A percentile compares a stretch with the other conserved stretches of the same genome.
Evolutionary conservation across 2,797 vertebrate genomes (phyloP).

Genomic region (Eleutherodactylus coqui): DNA sequence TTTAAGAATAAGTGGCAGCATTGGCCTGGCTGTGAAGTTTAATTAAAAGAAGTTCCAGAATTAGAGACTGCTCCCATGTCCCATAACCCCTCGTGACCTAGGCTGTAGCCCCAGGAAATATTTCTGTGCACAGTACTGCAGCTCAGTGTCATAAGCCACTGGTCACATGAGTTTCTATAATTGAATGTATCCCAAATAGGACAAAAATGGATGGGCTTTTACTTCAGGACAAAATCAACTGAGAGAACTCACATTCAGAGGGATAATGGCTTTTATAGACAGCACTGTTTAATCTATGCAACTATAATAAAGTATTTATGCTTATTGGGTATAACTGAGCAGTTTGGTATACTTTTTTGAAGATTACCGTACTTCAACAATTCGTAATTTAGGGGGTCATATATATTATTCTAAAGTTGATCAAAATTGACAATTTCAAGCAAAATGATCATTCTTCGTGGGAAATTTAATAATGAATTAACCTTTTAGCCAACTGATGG

Average conservation of each 20-base stretch:
- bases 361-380: background rate
- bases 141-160: constrained; percentile 50
- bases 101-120: constrained; percentile 79
- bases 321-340: background rate
- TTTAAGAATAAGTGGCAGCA: constrained; percentile 65
- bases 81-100: constrained; percentile 77
- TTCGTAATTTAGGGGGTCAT: too few species aligned
- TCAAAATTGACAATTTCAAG: too few species aligned
- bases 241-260: background rate
- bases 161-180: constrained; percentile 57
- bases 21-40: constrained; percentile 69
- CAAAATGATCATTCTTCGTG: too few species aligned
- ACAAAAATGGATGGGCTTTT: constrained; percentile 35
- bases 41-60: constrained; percentile 77
- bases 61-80: constrained; percentile 75
- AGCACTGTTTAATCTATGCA: background rate
- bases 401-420: too few species aligned
- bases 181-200: constrained; percentile 50
- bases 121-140: constrained; percentile 66
- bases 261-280: background rate
- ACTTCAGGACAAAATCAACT: background rate
- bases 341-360: background rate
- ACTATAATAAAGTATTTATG: background rate
- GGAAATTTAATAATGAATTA: too few species aligned
- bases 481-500: too few species aligned